phyloP scores from a whole-genome alignment of 2,888 invertebrate genomes.

The Pristionchus exspectatus region DNA sequence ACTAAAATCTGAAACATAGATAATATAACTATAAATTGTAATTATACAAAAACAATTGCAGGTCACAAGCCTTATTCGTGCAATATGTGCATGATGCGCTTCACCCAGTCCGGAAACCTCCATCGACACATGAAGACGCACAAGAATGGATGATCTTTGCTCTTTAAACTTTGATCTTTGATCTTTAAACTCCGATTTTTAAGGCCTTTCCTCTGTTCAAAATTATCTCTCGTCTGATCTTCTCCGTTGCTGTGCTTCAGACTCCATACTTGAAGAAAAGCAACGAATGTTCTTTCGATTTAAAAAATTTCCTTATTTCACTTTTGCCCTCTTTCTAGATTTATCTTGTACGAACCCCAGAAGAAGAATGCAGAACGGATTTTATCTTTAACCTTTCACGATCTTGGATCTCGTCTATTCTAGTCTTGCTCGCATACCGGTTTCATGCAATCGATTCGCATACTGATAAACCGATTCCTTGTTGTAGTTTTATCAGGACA shows the following conservation, averaged over 20 bases:
- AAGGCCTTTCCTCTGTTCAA: no score
- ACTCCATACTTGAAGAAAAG: no score
- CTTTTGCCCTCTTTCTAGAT: no score
- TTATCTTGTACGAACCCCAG: no score
- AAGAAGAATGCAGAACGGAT: no score
- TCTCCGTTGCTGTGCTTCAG: no score
- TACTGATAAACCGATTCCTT: constrained; percentile 2
- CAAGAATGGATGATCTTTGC: constrained; percentile 54
- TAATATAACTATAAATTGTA: background rate
- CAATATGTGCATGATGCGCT: constrained; percentile 93
- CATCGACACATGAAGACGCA: constrained; percentile 99
- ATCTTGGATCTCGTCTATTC: background rate
- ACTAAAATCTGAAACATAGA: background rate
- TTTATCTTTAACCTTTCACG: no score
- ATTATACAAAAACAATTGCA: constrained; percentile 48
- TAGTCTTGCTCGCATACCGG: constrained; percentile 4
- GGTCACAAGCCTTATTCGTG: constrained; percentile 98
- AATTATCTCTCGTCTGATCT: no score
- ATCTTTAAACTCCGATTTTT: background rate
- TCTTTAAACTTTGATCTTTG: background rate
- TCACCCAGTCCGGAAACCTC: constrained; percentile 97
- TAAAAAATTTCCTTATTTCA: no score
- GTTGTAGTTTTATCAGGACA: no score
- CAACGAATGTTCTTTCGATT: no score
- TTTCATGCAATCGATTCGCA: background rate